Evolutionary conservation across 2,113 vertebrate genomes (phyloP).

Genomic region (Erythrocercus mccallii): DNA sequence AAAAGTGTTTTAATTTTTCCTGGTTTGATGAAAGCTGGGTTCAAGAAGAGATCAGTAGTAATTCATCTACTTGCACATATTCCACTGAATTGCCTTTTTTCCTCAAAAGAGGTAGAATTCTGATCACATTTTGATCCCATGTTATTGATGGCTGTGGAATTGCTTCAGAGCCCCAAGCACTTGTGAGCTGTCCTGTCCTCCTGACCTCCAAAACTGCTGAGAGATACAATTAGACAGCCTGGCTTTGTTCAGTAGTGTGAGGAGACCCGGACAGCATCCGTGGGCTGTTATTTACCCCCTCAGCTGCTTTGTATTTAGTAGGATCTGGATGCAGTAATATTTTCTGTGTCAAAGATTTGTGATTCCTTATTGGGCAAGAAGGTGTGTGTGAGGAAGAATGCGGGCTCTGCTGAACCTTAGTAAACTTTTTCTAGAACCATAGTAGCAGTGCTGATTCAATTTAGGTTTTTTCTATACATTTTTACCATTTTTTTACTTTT

Average conservation of each 20-base stretch:
- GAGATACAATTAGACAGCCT: background rate
- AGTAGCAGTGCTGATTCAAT: background rate
- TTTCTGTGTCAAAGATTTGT: rapidly evolving
- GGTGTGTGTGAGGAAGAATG: background rate
- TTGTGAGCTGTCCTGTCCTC: background rate
- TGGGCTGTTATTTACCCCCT: background rate
- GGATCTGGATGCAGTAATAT: background rate
- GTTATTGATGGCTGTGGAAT: background rate
- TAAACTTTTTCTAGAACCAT: background rate
- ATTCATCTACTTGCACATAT: background rate
- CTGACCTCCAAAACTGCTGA: background rate
- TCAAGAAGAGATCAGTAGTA: background rate
- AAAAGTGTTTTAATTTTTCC: background rate
- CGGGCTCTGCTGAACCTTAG: background rate
- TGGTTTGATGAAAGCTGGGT: background rate
- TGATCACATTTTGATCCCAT: background rate
- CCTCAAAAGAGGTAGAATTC: background rate
- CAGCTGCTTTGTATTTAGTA: background rate
- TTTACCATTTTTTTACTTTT: background rate
- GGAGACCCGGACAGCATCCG: rapidly evolving
- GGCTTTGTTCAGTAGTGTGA: background rate
- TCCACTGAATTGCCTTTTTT: background rate
- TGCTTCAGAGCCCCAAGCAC: background rate
- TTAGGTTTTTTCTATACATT: background rate
- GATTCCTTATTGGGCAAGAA: background rate